Evolutionary conservation across 1,140 invertebrate genomes (phyloP).

Genomic region (Coboldia fuscipes): DNA sequence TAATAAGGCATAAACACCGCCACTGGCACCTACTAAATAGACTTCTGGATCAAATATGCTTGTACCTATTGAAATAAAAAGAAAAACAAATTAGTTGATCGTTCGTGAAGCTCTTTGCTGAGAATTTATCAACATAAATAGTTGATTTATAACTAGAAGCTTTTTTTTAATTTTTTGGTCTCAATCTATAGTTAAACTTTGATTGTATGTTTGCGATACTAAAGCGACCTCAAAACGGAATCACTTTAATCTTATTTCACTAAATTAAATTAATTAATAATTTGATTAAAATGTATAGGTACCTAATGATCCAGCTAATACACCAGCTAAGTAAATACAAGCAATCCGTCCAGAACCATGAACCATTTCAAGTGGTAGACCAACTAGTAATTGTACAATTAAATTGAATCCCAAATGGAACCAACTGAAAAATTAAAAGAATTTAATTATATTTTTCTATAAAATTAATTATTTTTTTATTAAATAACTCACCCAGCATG

Average conservation of each 20-base stretch:
- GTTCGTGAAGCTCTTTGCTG: no score
- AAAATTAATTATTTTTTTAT: constrained; percentile 2
- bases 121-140: no score
- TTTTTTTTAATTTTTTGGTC: no score
- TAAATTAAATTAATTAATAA: no score
- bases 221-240: no score
- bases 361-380: constrained; percentile 91
- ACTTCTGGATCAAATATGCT: constrained; percentile 89
- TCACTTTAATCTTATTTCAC: no score
- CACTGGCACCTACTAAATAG: constrained; percentile 81
- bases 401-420: constrained; percentile 88
- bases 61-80: no score
- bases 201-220: no score
- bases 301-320: constrained; percentile 77
- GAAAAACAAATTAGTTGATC: no score
- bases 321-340: constrained; percentile 82
- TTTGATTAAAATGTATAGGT: no score
- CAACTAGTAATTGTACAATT: constrained; percentile 74
- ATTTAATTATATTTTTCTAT: neutral
- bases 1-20: constrained; percentile 80
- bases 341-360: constrained; percentile 76
- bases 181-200: no score
- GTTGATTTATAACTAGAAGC: no score
- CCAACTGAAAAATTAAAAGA: constrained; percentile 42
- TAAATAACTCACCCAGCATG: constrained; percentile 60